Conservation (phyloP, 2,113 vertebrate genomes). For the Macaca mulatta region DNA sequence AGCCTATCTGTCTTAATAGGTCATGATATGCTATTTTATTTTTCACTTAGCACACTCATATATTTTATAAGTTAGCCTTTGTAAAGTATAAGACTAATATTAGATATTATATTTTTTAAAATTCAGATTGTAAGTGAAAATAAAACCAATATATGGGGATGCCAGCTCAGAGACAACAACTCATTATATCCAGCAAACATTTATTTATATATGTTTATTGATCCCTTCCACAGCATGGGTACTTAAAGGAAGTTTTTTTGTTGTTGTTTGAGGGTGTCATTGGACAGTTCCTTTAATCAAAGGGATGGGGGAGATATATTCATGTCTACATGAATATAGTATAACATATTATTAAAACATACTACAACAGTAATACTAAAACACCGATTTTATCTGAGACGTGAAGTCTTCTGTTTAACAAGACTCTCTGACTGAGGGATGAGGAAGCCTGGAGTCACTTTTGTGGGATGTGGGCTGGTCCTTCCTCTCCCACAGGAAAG, state of each 20-base stretch:
- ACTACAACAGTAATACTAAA: background rate
- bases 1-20: background rate
- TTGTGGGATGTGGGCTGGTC: background rate
- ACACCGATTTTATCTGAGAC: background rate
- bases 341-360: background rate
- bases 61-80: constrained; percentile 32
- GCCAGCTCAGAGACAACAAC: background rate
- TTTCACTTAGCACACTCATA: background rate
- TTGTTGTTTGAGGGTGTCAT: background rate
- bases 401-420: background rate
- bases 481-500: background rate
- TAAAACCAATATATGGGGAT: background rate
- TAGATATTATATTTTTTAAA: background rate
- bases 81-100: background rate
- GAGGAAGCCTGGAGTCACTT: background rate
- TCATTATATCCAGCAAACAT: background rate
- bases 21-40: background rate
- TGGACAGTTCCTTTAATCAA: background rate
- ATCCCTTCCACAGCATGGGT: background rate
- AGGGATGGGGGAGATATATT: background rate
- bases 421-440: background rate
- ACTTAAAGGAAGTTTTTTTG: background rate
- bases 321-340: background rate
- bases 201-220: background rate
- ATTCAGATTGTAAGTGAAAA: constrained; percentile 14